Conservation (phyloP, 2,113 vertebrate genomes). For the Tapirus terrestris region DNA sequence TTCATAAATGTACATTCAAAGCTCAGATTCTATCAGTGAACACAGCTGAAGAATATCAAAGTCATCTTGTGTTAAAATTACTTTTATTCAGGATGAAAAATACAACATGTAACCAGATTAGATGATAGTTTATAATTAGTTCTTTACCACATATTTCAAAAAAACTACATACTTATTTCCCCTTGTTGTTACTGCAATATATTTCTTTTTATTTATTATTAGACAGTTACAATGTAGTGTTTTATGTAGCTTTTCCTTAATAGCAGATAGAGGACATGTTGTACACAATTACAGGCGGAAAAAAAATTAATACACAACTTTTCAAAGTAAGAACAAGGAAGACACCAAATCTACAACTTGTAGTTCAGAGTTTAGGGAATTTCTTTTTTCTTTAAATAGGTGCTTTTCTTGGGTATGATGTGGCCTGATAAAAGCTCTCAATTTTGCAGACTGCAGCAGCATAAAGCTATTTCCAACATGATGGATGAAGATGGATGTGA, state of each 20-base stretch:
- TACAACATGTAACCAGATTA: constrained; percentile 89
- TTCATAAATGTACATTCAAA: constrained; percentile 58
- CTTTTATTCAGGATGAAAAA: constrained; percentile 92
- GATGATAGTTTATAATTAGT: constrained; percentile 88
- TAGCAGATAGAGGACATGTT: constrained; percentile 86
- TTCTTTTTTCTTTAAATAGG: constrained; percentile 80
- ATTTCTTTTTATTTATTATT: constrained; percentile 88
- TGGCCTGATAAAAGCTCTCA: constrained; percentile 85
- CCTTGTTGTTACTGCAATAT: constrained; percentile 86
- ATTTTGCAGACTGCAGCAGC: constrained; percentile 81
- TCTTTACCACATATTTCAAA: constrained; percentile 90
- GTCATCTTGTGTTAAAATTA: constrained; percentile 84
- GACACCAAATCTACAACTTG: constrained; percentile 88
- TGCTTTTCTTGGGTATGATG: constrained; percentile 83
- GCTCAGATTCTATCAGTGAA: constrained; percentile 43
- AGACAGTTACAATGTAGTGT: constrained; percentile 90
- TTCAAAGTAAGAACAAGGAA: constrained; percentile 85
- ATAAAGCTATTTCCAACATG: constrained; percentile 88
- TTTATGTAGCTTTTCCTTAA: constrained; percentile 86
- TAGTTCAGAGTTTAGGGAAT: constrained; percentile 80
- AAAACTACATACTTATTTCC: constrained; percentile 88
- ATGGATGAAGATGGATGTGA: constrained; percentile 93
- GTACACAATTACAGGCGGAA: constrained; percentile 88
- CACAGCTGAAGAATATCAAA: constrained; percentile 58
- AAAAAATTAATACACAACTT: constrained; percentile 86